Evolutionary conservation across 2,888 invertebrate genomes (phyloP).

Genomic region (Stratiomys singularior): DNA sequence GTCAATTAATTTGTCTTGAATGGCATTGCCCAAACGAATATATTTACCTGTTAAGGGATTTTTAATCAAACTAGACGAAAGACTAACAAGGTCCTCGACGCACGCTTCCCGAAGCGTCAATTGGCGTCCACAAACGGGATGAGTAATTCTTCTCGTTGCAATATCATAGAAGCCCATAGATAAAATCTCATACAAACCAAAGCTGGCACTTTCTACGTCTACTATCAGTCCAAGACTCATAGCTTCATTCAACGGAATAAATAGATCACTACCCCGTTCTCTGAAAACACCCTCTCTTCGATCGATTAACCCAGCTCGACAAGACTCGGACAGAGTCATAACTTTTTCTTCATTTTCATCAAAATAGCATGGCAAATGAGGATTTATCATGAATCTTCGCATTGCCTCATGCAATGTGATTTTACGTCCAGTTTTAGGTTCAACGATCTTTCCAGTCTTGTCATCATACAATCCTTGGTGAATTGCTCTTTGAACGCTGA

Average conservation of each 20-base stretch:
- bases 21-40: constrained; percentile 77
- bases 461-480: constrained; percentile 89
- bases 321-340: constrained; percentile 80
- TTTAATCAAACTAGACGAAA: constrained; percentile 79
- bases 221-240: constrained; percentile 81
- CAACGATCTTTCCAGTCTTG: constrained; percentile 81
- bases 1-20: constrained; percentile 75
- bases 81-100: constrained; percentile 79
- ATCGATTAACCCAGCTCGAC: constrained; percentile 82
- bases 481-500: constrained; percentile 84
- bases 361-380: constrained; percentile 82
- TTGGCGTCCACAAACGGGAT: constrained; percentile 81
- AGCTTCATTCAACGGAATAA: constrained; percentile 78
- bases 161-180: constrained; percentile 82
- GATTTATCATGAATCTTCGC: constrained; percentile 81
- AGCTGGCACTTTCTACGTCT: constrained; percentile 86
- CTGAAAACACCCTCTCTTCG: constrained; percentile 81
- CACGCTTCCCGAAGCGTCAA: constrained; percentile 79
- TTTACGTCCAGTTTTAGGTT: constrained; percentile 80
- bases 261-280: constrained; percentile 74
- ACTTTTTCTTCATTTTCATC: constrained; percentile 79
- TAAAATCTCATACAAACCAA: constrained; percentile 82
- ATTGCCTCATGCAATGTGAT: constrained; percentile 87
- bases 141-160: constrained; percentile 73
- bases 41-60: constrained; percentile 76